These are phyloP conservation scores for Cloeon dipterum DNA, from an alignment of 2,888 invertebrate genomes.

Conservation along the genomic window DNA sequence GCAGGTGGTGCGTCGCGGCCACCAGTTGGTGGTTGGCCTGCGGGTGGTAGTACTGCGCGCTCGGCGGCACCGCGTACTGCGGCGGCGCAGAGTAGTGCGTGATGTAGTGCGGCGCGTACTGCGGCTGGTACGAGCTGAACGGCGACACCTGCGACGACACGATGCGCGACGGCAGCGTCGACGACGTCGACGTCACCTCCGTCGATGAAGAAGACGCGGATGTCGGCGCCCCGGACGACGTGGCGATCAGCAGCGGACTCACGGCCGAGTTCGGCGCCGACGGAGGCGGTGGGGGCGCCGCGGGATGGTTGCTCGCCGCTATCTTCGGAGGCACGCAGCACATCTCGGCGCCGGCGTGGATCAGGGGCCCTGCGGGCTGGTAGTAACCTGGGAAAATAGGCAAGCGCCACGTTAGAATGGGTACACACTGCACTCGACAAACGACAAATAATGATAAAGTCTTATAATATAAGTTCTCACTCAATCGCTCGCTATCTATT, in stretches of 20 bases:
- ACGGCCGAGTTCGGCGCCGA: constrained; percentile 9
- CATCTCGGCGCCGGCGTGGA: constrained; percentile 22
- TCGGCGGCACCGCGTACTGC: background rate
- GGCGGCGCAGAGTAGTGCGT: background rate
- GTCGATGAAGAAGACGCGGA: background rate
- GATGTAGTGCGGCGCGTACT: background rate
- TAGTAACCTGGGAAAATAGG: constrained; percentile 51
- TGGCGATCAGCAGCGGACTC: constrained; percentile 13
- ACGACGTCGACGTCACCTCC: background rate
- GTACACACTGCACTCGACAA: no score
- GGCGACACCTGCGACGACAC: background rate
- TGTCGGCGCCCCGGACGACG: constrained; percentile 16
- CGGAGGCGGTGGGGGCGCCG: constrained; percentile 21
- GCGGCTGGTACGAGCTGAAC: background rate
- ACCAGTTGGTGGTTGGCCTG: constrained; percentile 19
- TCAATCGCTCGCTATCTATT: no score
- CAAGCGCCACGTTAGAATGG: no score
- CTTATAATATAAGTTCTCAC: no score
- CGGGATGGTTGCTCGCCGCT: constrained; percentile 21
- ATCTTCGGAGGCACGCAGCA: constrained; percentile 22
- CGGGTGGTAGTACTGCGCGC: constrained; percentile 12
- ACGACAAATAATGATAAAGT: no score
- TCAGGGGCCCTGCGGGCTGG: constrained; percentile 79
- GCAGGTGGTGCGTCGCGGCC: constrained; percentile 8
- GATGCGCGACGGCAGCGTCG: background rate